These are phyloP conservation scores for Nixonia krombeini DNA, from an alignment of 1,140 invertebrate species.

Conservation along the genomic window DNA sequence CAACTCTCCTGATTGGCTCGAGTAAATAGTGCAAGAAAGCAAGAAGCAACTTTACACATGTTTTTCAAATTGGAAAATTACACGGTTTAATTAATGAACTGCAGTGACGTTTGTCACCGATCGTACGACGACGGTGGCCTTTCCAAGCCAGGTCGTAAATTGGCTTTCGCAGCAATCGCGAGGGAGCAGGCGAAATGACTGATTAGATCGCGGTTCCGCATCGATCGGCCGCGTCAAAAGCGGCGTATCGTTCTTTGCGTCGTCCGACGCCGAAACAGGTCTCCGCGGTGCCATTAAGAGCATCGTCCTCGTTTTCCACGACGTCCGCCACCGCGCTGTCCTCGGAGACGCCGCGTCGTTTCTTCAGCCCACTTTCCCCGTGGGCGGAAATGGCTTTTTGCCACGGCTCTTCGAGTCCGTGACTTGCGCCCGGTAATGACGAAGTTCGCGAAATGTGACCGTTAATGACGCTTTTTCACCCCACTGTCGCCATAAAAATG, in stretches of 20 bases:
- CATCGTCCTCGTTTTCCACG: slow-evolving; percentile 49
- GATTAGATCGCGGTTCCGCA: slow-evolving; percentile 1
- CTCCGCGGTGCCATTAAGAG: slow-evolving; percentile 56
- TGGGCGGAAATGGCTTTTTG: slow-evolving; percentile 49
- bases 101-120: not conserved
- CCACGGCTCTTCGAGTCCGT: slow-evolving; percentile 18
- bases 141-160: not conserved
- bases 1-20: too few relatives aligned
- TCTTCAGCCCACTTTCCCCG: slow-evolving; percentile 39
- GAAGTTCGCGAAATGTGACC: slow-evolving; percentile 43
- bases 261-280: slow-evolving; percentile 54
- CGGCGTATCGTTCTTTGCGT: slow-evolving; percentile 39
- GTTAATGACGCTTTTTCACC: slow-evolving; percentile 52
- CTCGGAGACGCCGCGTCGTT: slow-evolving; percentile 44
- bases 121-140: too few relatives aligned
- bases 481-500: too few relatives aligned
- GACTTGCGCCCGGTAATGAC: slow-evolving; percentile 40
- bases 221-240: slow-evolving; percentile 39
- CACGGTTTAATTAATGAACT: too few relatives aligned
- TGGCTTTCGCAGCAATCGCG: not conserved
- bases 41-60: too few relatives aligned
- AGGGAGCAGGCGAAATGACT: not conserved
- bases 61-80: too few relatives aligned
- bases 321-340: slow-evolving; percentile 24
- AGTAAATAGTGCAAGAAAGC: too few relatives aligned